A percentile compares a stretch with the other conserved stretches of the same genome.
Conservation (phyloP, 2,113 vertebrate species). For the Cisticola juncidis region DNA sequence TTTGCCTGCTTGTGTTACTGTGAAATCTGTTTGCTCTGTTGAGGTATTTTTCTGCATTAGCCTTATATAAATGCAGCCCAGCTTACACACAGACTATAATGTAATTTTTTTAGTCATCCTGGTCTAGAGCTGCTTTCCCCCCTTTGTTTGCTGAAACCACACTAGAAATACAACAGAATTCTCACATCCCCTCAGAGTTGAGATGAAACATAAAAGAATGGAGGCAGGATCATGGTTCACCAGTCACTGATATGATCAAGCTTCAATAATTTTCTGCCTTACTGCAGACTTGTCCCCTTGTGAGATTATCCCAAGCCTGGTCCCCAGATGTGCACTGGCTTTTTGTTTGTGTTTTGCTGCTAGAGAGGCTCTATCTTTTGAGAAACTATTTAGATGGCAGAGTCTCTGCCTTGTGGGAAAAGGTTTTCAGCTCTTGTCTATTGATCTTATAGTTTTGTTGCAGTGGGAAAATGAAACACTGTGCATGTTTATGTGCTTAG, state of each 20-base stretch:
- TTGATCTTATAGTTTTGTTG: slow-evolving; percentile 70
- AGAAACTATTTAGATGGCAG: slow-evolving; percentile 61
- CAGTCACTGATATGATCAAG: slow-evolving; percentile 22
- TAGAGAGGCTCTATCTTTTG: slow-evolving; percentile 63
- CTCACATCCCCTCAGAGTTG: background rate
- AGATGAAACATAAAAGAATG: slow-evolving; percentile 32
- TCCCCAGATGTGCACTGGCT: background rate
- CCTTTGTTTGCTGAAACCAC: background rate
- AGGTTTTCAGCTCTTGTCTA: slow-evolving; percentile 69
- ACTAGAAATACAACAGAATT: background rate
- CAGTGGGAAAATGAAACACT: slow-evolving; percentile 61
- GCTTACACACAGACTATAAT: background rate
- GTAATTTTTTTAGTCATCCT: background rate
- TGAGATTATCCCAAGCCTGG: background rate
- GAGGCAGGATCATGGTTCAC: background rate
- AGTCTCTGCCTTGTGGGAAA: slow-evolving; percentile 68
- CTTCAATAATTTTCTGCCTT: slow-evolving; percentile 63
- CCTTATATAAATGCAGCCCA: background rate
- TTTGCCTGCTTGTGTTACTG: background rate
- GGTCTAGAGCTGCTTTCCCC: background rate
- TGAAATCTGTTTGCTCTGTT: background rate
- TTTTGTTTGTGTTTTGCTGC: slow-evolving; percentile 45
- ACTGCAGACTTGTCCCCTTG: background rate
- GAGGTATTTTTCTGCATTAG: background rate
- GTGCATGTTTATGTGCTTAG: slow-evolving; percentile 56